Evolutionary conservation across 2,797 vertebrate species (phyloP).

Genomic region (Rousettus madagascariensis): DNA sequence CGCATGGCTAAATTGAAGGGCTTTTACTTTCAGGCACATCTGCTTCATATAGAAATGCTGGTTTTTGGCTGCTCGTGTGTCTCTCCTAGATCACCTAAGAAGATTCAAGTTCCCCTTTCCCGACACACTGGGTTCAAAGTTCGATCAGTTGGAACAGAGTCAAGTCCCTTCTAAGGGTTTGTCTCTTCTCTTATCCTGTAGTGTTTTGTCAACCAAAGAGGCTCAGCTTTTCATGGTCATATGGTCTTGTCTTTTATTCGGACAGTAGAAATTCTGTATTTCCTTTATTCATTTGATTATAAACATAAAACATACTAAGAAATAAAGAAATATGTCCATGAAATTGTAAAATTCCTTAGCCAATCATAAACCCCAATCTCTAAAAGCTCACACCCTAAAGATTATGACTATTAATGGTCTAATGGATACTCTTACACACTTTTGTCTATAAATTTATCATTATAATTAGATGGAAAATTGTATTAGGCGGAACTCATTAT

Average conservation of each 20-base stretch:
- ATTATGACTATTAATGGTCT: not conserved
- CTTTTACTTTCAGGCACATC: slow-evolving; percentile 79
- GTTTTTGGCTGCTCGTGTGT: slow-evolving; percentile 71
- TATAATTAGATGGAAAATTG: not conserved
- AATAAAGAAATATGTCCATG: not conserved
- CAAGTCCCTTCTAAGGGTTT: not conserved
- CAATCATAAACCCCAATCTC: not conserved
- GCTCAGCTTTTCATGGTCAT: not conserved
- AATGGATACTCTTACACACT: not conserved
- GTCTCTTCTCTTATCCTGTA: not conserved
- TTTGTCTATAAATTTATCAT: slow-evolving; percentile 15
- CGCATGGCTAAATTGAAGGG: slow-evolving; percentile 79
- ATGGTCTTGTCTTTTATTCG: not conserved
- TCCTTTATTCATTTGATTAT: not conserved
- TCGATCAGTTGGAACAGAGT: slow-evolving; percentile 51
- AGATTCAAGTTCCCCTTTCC: slow-evolving; percentile 63
- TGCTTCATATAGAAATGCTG: slow-evolving; percentile 81
- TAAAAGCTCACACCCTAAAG: not conserved
- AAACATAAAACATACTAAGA: not conserved
- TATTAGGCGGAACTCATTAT: not conserved
- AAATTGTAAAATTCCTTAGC: not conserved
- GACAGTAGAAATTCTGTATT: not conserved
- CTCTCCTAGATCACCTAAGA: slow-evolving; percentile 63
- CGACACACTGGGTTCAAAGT: slow-evolving; percentile 27
- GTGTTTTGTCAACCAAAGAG: not conserved